Percentiles rank a stretch among this genome's conserved stretches.
Conservation (phyloP, 2,113 vertebrate genomes). For the Gasterosteus nipponicus region DNA sequence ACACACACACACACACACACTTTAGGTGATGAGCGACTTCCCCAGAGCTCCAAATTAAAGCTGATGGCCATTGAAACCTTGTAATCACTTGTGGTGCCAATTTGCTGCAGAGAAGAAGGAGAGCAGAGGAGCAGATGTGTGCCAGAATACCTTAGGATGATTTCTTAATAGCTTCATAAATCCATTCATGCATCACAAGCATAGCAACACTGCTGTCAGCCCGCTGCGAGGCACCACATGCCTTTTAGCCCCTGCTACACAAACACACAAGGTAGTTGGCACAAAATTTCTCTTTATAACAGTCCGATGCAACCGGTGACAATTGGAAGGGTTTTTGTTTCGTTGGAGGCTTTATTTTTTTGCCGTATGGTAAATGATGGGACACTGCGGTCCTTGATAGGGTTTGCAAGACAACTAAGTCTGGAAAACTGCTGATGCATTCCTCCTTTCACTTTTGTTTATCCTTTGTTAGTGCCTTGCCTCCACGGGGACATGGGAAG, state of each 20-base stretch:
- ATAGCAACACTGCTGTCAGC: slow-evolving; percentile 44
- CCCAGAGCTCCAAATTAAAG: slow-evolving; percentile 76
- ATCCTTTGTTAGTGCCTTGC: slow-evolving; percentile 30
- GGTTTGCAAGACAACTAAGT: slow-evolving; percentile 33
- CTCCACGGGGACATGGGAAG: slow-evolving; percentile 46
- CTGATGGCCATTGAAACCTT: slow-evolving; percentile 72
- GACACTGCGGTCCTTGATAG: not conserved
- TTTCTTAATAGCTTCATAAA: slow-evolving; percentile 78
- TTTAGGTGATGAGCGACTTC: slow-evolving; percentile 58
- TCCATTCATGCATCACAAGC: slow-evolving; percentile 67
- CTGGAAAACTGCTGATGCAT: slow-evolving; percentile 59
- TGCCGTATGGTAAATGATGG: slow-evolving; percentile 6
- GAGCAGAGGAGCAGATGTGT: slow-evolving; percentile 70
- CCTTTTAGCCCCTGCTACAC: slow-evolving; percentile 44
- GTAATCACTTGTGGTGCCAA: slow-evolving; percentile 73
- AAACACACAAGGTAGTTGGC: slow-evolving; percentile 44
- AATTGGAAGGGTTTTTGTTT: slow-evolving; percentile 31
- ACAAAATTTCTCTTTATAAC: slow-evolving; percentile 30
- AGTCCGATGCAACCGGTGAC: slow-evolving; percentile 13
- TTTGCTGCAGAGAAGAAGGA: slow-evolving; percentile 61
- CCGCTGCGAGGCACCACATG: slow-evolving; percentile 32
- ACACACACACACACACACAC: slow-evolving; percentile 34
- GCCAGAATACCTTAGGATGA: slow-evolving; percentile 69
- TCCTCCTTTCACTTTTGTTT: slow-evolving; percentile 39
- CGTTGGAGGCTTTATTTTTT: not conserved